Base-by-base conservation (phyloP, 2,888 invertebrate genomes). In the Rutpela maculata region DNA sequence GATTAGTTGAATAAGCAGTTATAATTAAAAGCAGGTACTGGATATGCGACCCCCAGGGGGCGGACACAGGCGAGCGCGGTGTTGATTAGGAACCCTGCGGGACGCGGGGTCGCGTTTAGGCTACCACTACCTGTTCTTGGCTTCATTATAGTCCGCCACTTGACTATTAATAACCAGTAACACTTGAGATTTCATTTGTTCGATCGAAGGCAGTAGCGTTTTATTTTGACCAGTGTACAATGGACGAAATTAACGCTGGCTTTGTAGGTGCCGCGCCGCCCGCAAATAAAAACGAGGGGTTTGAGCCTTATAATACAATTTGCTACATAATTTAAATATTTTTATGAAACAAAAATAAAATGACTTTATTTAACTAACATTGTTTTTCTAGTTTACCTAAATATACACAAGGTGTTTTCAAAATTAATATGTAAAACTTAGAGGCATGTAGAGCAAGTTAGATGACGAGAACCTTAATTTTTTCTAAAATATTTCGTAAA, bases 181-280 rank as follows among this genome's bases (percentile, higher is more conserved):
- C 74, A 63, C 56, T 75, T 66, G 71, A 73, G 65, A 67, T 76
- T 81, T 83, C 80, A 82, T 83, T 82, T 80, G 83, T 75, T 75
- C 78, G 80, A 76, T 74, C 75, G 80, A 78, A 80, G 80, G 80
- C 79, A 80, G 84, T 81, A 83, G 83, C 82, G 76, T 81, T 82
- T 84, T 84, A 84, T 83, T 83, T 82, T 83, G 84, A 84, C 81
- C 82, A 74, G 82, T 81, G 82, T 76, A 82, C 82, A 83, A 83
- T 83, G 81, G 80, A 26, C 62, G 74, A 71, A 78, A 80, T 80
- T 76, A 80, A 73, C 73, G 66, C 67, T 17, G 59, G 75, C 80
- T 77, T 77, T 79, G 76, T 65, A 38, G 66, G 57, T 67, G 76
- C 80, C 50, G 38, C 80, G 80, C n/a, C n/a, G 22, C 76, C 71